Base-by-base conservation (phyloP, 1,140 invertebrate genomes). In the Drosophila sturtevanti region DNA sequence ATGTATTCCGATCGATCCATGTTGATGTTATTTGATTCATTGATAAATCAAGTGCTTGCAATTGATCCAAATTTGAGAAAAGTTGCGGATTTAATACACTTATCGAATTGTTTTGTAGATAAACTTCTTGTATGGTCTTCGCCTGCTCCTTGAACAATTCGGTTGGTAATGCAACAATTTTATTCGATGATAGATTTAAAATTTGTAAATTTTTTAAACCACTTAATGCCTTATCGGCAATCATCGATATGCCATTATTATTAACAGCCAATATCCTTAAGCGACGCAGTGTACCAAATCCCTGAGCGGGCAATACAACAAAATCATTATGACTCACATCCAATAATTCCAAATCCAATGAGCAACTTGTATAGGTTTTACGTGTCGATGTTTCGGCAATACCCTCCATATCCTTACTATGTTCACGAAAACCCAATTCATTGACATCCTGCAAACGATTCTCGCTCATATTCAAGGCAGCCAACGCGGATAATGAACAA, bases 321-420 rank as follows among this genome's bases (percentile, higher is more conserved):
- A 98, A 96, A 73, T 97, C 96, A 92, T 98, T 98, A 81, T 93
- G 94, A 5, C 96, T 97, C n/a, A 96, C 94, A 91, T 98, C 97
- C 54, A 98, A 92, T 18, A 95, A 94, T 90, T 97, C 95, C 59
- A 98, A 94, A 78, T 97, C 96, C 72, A 97, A 92, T 34, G 94
- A 94, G 90, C 97, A 98, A 2, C 94, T 93, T 52, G 52, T 80
- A 1, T 63, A 35, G 58, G 91, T 82, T 35, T 92, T 61, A 0
- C 44, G 27, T 4, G 69, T 84, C 5, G 22, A 68, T 4, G 78
- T 91, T 73, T 89, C 89, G 7, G 86, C 89, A 6, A 66, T 78
- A 6, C 85, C 0, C 76, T 79, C 14, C 76, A 77, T 0, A 18
- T 38, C n/a, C 44, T 65, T 91, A 51, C 90, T 90, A 81, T 94